phyloP scores from a whole-genome alignment of 2,797 vertebrate genomes.

The Hippopotamyrus pictus region DNA sequence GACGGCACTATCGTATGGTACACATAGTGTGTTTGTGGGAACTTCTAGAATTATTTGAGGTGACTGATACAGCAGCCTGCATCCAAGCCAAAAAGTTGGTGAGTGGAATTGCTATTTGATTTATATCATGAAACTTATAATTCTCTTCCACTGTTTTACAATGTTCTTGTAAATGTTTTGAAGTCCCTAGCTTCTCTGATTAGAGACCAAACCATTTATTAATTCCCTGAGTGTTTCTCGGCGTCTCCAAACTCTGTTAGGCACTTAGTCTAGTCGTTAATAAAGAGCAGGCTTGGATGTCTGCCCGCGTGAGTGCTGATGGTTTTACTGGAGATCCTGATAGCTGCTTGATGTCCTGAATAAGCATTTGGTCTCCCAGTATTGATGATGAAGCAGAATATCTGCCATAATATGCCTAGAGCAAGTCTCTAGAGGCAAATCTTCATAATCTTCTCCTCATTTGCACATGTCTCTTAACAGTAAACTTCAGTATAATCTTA shows the following conservation, averaged over 20 bases:
- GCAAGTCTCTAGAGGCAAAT: neutral
- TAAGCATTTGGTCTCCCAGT: neutral
- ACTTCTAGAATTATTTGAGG: neutral
- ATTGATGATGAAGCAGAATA: conserved; percentile 14
- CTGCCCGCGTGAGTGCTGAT: neutral
- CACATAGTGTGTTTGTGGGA: neutral
- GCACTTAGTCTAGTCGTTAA: conserved; percentile 4
- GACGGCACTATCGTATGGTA: neutral
- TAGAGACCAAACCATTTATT: neutral
- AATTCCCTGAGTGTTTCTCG: conserved; percentile 10
- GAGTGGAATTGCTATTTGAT: neutral
- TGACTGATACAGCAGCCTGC: neutral
- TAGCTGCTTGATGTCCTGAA: neutral
- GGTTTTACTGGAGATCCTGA: neutral
- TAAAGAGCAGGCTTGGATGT: neutral
- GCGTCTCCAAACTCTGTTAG: neutral
- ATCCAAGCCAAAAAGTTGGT: neutral
- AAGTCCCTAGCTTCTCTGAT: neutral
- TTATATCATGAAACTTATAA: neutral
- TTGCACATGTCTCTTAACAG: neutral
- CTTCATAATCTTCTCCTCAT: neutral
- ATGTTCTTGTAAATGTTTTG: neutral
- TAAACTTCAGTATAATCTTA: neutral
- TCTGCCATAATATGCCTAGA: neutral
- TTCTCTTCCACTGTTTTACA: neutral